Evolutionary conservation across 2,113 vertebrate genomes (phyloP).

Genomic region (Prionailurus viverrinus): DNA sequence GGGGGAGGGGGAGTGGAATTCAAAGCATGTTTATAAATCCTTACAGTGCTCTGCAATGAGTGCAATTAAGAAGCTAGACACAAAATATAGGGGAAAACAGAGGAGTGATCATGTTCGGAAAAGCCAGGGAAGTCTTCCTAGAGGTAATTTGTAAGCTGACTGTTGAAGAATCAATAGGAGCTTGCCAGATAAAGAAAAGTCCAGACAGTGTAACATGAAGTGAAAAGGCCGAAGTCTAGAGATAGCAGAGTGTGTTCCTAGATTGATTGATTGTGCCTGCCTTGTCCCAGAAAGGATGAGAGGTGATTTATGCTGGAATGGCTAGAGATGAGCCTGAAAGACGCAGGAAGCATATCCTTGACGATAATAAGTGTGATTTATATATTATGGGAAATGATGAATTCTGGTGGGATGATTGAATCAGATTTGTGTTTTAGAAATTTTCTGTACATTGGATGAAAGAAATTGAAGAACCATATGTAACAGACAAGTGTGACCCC

Average conservation of each 20-base stretch:
- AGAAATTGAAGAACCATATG: conserved; percentile 41
- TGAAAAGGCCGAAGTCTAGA: conserved; percentile 59
- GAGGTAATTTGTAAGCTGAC: conserved; percentile 45
- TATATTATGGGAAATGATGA: conserved; percentile 40
- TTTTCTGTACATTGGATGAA: conserved; percentile 42
- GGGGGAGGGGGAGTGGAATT: background rate
- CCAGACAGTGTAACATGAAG: conserved; percentile 25
- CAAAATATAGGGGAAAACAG: conserved; percentile 54
- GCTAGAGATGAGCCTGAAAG: conserved; percentile 41
- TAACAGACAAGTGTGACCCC: conserved; percentile 41
- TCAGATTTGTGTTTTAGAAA: conserved; percentile 52
- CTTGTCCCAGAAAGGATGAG: conserved; percentile 65
- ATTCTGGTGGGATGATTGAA: conserved; percentile 20
- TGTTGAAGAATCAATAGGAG: conserved; percentile 52
- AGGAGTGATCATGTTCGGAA: conserved; percentile 48
- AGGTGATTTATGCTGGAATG: conserved; percentile 52
- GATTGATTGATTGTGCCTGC: conserved; percentile 71
- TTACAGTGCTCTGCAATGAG: conserved; percentile 59
- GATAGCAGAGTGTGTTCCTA: conserved; percentile 64
- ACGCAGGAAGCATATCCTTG: conserved; percentile 54
- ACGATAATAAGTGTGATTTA: conserved; percentile 20
- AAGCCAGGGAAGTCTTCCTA: conserved; percentile 48
- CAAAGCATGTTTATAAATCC: conserved; percentile 47
- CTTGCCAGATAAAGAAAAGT: conserved; percentile 57
- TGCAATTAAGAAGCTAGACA: conserved; percentile 58